phyloP scores from a whole-genome alignment of 1,140 invertebrate genomes.

The Heliothis virescens region DNA sequence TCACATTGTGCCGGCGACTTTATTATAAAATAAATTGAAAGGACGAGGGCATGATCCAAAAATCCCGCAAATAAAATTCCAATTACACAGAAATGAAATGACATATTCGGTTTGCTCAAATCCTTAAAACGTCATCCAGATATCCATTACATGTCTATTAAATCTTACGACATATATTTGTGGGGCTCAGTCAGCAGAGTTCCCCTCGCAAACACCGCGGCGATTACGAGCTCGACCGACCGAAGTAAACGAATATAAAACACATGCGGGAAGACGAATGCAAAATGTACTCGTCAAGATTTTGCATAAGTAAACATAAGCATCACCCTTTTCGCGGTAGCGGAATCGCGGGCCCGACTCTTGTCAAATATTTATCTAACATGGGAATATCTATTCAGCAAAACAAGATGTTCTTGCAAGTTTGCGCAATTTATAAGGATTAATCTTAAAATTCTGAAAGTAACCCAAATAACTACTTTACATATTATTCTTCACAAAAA shows the following conservation, averaged over 20 bases:
- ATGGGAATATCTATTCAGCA: background rate
- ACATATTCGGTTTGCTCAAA: conserved; percentile 86
- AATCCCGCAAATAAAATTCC: conserved; percentile 84
- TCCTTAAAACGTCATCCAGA: conserved; percentile 86
- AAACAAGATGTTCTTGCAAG: background rate
- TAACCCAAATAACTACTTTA: background rate
- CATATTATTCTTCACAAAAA: conserved; percentile 13
- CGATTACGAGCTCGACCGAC: conserved; percentile 83
- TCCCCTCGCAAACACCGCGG: conserved; percentile 84
- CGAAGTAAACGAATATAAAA: conserved; percentile 86
- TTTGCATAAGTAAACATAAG: conserved; percentile 84
- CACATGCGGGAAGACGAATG: conserved; percentile 84
- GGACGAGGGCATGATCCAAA: conserved; percentile 71
- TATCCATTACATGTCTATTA: conserved; percentile 87
- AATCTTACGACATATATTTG: conserved; percentile 86
- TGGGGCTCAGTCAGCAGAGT: conserved; percentile 82
- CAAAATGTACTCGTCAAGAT: conserved; percentile 82
- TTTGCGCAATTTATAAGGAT: background rate
- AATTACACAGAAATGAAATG: conserved; percentile 82
- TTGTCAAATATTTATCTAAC: conserved; percentile 38
- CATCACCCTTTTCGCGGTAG: conserved; percentile 57
- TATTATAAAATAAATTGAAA: conserved; percentile 43
- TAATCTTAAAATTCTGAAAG: background rate
- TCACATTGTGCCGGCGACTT: conserved; percentile 34
- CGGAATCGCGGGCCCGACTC: conserved; percentile 4